Evolutionary conservation across 2,888 invertebrate species (phyloP).

Genomic region (Epirrita christyi): DNA sequence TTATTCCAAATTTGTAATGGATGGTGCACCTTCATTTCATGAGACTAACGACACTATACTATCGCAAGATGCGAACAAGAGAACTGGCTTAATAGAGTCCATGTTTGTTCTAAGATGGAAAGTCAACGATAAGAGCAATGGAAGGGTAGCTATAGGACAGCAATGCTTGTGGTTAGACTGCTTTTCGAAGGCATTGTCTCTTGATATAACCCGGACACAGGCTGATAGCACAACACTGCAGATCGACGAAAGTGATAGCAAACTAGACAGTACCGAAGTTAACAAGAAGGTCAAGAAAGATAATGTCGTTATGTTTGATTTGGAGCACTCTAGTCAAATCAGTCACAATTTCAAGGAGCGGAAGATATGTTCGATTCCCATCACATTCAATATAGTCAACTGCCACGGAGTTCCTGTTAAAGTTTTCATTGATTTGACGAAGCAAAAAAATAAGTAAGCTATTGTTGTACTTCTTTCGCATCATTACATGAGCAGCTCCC

Average conservation of each 20-base stretch:
- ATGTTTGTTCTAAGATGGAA: conserved; percentile 83
- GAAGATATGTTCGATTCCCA: conserved; percentile 88
- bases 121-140: conserved; percentile 83
- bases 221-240: conserved; percentile 67
- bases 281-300: conserved; percentile 69
- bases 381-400: conserved; percentile 88
- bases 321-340: conserved; percentile 84
- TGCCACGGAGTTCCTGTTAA: conserved; percentile 85
- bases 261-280: conserved; percentile 49
- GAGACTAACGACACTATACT: conserved; percentile 51
- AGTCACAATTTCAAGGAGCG: conserved; percentile 86
- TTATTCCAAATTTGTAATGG: conserved; percentile 65
- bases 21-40: conserved; percentile 55
- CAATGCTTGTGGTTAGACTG: conserved; percentile 87
- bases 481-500: too few relatives aligned
- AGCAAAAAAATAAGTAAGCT: conserved; percentile 84
- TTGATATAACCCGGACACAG: conserved; percentile 50
- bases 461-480: too few relatives aligned
- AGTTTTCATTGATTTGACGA: conserved; percentile 86
- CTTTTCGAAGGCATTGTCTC: conserved; percentile 82
- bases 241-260: conserved; percentile 63
- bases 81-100: conserved; percentile 68
- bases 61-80: conserved; percentile 37
- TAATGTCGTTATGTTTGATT: conserved; percentile 83
- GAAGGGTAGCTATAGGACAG: conserved; percentile 87